Conservation (phyloP, 2,797 vertebrate genomes). For the Acrossocheilus wenchowensis region DNA sequence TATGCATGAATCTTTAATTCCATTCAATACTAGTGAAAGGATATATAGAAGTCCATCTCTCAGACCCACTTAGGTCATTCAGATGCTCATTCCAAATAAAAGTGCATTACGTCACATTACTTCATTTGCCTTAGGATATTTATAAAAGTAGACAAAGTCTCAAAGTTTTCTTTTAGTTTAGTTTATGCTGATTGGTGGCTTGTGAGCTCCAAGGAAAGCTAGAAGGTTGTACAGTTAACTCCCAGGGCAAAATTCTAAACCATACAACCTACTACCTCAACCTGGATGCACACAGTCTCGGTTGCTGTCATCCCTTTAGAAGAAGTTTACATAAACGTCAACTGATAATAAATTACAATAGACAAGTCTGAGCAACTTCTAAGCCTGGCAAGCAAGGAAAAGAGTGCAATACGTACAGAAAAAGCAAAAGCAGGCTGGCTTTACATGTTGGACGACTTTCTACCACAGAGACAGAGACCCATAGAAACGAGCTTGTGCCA, state of each 20-base stretch:
- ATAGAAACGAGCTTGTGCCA: conserved; percentile 98
- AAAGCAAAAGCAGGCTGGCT: background rate
- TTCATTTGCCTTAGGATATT: conserved; percentile 13
- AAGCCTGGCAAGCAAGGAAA: background rate
- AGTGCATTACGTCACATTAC: background rate
- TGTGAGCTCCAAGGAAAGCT: conserved; percentile 99
- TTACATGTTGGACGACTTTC: conserved; percentile 46
- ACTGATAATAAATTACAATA: conserved; percentile 12
- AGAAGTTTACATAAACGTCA: conserved; percentile 26
- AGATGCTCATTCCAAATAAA: background rate
- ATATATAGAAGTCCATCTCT: conserved; percentile 9
- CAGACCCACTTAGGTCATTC: background rate
- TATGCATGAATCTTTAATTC: conserved; percentile 4
- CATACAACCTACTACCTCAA: conserved; percentile 99
- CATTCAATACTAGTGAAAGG: background rate
- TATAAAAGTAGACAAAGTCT: background rate
- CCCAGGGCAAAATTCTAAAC: conserved; percentile 99
- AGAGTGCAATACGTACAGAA: background rate
- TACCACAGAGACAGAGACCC: conserved; percentile 98
- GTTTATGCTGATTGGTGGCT: conserved; percentile 79
- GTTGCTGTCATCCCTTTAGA: conserved; percentile 18
- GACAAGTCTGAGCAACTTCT: conserved; percentile 29
- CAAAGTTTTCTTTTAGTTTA: background rate
- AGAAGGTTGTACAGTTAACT: conserved; percentile 99
- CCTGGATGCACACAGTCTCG: conserved; percentile 96